These are phyloP conservation scores for Mycteria americana DNA, from an alignment of 2,797 vertebrate species.

Conservation along the genomic window DNA sequence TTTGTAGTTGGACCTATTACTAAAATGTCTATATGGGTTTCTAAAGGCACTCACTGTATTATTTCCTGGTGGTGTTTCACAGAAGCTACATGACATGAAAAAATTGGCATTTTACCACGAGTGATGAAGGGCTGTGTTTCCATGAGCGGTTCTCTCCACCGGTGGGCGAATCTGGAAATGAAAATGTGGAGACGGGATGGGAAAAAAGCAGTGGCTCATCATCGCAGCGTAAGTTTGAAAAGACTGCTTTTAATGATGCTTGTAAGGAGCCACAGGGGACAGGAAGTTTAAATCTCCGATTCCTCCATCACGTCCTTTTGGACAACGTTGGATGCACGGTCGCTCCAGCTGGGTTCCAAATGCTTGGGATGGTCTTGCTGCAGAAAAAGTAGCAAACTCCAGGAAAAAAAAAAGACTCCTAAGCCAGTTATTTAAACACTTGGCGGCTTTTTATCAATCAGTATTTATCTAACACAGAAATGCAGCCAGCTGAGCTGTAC, in stretches of 20 bases:
- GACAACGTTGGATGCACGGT: not conserved
- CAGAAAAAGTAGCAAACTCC: not conserved
- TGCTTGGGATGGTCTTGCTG: not conserved
- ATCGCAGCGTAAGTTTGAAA: not conserved
- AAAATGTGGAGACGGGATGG: not conserved
- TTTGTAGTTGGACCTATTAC: not conserved
- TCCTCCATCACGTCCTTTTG: not conserved
- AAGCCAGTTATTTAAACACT: not conserved
- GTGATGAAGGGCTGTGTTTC: not conserved
- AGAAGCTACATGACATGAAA: not conserved
- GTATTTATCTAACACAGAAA: not conserved
- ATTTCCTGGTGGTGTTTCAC: not conserved
- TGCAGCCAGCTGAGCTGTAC: not conserved
- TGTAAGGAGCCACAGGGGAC: not conserved
- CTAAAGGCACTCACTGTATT: not conserved
- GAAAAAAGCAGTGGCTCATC: not conserved
- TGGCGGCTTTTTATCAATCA: not conserved
- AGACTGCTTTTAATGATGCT: not conserved
- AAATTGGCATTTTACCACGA: not conserved
- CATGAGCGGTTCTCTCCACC: accelerated
- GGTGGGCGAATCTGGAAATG: not conserved
- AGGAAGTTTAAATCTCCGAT: slow-evolving; percentile 7
- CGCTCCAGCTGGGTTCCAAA: not conserved
- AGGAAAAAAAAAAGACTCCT: not conserved
- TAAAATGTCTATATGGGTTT: not conserved